Evolutionary conservation across 2,797 vertebrate genomes (phyloP).

Genomic region (Protonibea diacanthus): DNA sequence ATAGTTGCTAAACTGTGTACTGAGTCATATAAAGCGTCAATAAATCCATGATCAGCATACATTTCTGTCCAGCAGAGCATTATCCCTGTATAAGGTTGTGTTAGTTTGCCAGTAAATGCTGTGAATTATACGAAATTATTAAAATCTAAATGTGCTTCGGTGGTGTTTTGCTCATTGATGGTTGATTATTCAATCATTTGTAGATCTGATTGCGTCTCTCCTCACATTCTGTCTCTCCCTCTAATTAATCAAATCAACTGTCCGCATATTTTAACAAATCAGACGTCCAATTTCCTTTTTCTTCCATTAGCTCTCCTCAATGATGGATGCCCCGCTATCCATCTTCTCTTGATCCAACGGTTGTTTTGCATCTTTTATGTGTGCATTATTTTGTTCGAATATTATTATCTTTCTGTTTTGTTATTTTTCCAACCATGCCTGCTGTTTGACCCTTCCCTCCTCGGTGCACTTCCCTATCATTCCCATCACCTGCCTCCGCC

Average conservation of each 20-base stretch:
- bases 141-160: constrained; percentile 27
- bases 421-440: constrained; percentile 10
- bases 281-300: constrained; percentile 42
- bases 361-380: constrained; percentile 37
- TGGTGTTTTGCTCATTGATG: constrained; percentile 53
- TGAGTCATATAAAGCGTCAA: constrained; percentile 3
- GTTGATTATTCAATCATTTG: constrained; percentile 56
- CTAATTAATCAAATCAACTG: constrained; percentile 71
- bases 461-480: constrained; percentile 59
- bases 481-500: constrained; percentile 56
- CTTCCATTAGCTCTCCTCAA: constrained; percentile 44
- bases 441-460: constrained; percentile 20
- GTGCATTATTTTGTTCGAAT: constrained; percentile 15
- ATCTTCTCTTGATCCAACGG: constrained; percentile 21
- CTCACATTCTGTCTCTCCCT: constrained; percentile 35
- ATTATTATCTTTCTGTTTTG: constrained; percentile 15
- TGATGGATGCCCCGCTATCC: constrained; percentile 30
- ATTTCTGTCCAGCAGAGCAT: neutral
- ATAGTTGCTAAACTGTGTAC: neutral
- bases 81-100: neutral
- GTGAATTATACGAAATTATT: constrained; percentile 11
- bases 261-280: constrained; percentile 68
- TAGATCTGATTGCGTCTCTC: constrained; percentile 67
- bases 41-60: neutral
- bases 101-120: constrained; percentile 13